phyloP scores from a whole-genome alignment of 2,888 invertebrate genomes.

The Ceriagrion tenellum region DNA sequence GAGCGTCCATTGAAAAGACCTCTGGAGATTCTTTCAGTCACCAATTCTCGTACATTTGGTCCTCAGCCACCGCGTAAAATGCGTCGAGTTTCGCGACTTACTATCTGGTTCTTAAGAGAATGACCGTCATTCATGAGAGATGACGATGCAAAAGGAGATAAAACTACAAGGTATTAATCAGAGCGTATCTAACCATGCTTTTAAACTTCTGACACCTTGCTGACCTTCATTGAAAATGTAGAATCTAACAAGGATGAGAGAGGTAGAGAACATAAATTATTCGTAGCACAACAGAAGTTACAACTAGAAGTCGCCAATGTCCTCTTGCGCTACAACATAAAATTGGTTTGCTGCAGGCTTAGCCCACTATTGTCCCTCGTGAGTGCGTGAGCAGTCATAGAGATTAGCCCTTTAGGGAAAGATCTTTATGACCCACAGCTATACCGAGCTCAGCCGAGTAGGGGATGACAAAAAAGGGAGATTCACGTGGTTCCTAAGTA shows the following conservation, averaged over 20 bases:
- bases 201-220: too few relatives aligned
- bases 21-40: too few relatives aligned
- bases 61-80: too few relatives aligned
- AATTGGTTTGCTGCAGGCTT: constrained; percentile 42
- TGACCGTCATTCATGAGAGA: too few relatives aligned
- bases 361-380: constrained; percentile 33
- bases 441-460: neutral
- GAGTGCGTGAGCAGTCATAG: constrained; percentile 45
- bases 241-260: neutral
- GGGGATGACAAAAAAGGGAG: neutral
- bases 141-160: too few relatives aligned
- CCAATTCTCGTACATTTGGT: too few relatives aligned
- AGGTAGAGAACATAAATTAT: neutral
- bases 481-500: too few relatives aligned
- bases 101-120: too few relatives aligned
- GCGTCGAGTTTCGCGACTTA: too few relatives aligned
- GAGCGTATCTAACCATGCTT: too few relatives aligned
- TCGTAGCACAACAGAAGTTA: neutral
- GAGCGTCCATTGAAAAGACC: too few relatives aligned
- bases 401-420: constrained; percentile 28
- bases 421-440: neutral
- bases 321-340: neutral
- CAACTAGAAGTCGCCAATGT: neutral
- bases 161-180: too few relatives aligned
- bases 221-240: neutral